Conservation (phyloP, 2,888 invertebrate species). For the Monoplex corrugatus region DNA sequence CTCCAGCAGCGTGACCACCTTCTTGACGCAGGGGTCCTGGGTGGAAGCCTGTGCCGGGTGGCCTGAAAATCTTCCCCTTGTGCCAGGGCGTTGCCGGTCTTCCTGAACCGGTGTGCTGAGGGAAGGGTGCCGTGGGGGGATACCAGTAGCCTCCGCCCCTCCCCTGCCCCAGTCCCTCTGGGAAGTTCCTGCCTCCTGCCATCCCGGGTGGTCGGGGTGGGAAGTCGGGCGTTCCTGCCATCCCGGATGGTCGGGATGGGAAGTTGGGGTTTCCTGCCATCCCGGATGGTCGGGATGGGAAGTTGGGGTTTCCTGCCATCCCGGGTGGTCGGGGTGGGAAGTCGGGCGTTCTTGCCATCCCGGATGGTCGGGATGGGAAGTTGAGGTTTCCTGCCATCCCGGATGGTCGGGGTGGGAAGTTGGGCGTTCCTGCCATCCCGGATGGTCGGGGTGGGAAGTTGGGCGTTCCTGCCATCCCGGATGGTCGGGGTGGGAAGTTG, state of each 20-base stretch:
- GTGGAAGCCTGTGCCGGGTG: not conserved
- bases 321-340: slow-evolving; percentile 18
- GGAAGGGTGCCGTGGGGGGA: too few relatives aligned
- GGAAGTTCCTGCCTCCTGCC: not conserved
- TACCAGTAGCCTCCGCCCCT: too few relatives aligned
- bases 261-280: not conserved
- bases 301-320: not conserved
- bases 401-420: not conserved
- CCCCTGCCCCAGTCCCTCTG: too few relatives aligned
- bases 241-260: not conserved
- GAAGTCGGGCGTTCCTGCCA: not conserved
- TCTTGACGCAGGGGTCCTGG: slow-evolving; percentile 38
- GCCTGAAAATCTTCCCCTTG: not conserved
- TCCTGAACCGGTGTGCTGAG: not conserved
- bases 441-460: slow-evolving; percentile 13
- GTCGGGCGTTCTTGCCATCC: not conserved
- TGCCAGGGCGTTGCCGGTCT: not conserved
- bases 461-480: not conserved
- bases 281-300: not conserved
- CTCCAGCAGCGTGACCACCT: slow-evolving; percentile 7
- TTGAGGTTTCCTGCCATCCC: not conserved
- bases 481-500: not conserved
- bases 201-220: not conserved
- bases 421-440: not conserved
- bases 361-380: not conserved